A percentile compares a stretch with the other conserved stretches of the same genome.
Evolutionary conservation across 2,888 invertebrate genomes (phyloP).

Genomic region (Oxycera nigricornis): DNA sequence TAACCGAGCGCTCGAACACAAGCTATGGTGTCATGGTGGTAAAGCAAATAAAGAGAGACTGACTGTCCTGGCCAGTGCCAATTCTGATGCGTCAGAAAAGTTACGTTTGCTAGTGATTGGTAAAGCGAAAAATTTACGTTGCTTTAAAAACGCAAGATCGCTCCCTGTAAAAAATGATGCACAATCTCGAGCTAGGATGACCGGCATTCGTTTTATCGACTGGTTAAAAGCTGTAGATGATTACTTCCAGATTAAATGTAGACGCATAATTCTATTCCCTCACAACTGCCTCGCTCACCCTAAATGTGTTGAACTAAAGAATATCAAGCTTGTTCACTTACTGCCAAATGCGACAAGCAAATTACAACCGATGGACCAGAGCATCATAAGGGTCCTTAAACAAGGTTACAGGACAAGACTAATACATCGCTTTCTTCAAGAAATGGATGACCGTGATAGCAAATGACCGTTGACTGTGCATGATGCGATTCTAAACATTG

Average conservation of each 20-base stretch:
- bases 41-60: no score
- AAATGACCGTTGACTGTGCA: not conserved
- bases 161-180: not conserved
- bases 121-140: not conserved
- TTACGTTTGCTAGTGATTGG: no score
- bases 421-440: not conserved
- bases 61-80: no score
- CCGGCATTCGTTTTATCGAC: not conserved
- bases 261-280: no score
- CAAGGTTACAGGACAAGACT: not conserved
- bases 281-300: not conserved
- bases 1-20: no score
- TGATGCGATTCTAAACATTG: not conserved
- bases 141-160: not conserved
- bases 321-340: not conserved
- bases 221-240: no score
- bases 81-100: no score
- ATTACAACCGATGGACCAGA: not conserved
- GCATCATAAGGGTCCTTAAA: not conserved
- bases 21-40: no score
- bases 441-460: not conserved
- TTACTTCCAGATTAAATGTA: no score
- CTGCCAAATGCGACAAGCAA: not conserved
- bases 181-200: not conserved
- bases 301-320: not conserved